phyloP scores from a whole-genome alignment of 2,797 vertebrate species.

The Champsocephalus esox region DNA sequence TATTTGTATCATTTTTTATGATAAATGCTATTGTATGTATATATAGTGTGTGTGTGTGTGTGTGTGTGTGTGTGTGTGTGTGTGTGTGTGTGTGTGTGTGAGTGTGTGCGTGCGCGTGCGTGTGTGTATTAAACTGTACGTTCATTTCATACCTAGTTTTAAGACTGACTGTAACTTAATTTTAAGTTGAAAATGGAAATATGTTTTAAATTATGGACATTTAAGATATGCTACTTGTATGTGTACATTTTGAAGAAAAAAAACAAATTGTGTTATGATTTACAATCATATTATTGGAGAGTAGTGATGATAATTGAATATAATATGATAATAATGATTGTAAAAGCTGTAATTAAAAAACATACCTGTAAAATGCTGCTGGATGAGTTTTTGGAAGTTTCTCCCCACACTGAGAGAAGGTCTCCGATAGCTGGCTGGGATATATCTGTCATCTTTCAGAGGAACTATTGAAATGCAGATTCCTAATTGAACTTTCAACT shows the following conservation, averaged over 20 bases:
- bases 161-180: conserved; percentile 84
- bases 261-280: conserved; percentile 85
- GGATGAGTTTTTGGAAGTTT: conserved; percentile 43
- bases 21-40: conserved; percentile 87
- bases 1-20: conserved; percentile 88
- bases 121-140: conserved; percentile 86
- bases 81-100: conserved; percentile 79
- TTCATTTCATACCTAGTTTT: conserved; percentile 89
- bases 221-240: conserved; percentile 89
- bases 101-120: conserved; percentile 70
- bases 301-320: conserved; percentile 84
- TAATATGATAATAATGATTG: conserved; percentile 84
- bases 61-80: conserved; percentile 79
- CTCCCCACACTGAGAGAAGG: conserved; percentile 8
- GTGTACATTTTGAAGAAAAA: conserved; percentile 85
- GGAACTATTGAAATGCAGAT: neutral
- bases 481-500: neutral
- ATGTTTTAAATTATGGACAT: conserved; percentile 84
- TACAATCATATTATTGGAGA: conserved; percentile 84
- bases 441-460: neutral
- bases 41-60: conserved; percentile 71
- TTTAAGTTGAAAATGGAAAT: conserved; percentile 85
- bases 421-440: conserved; percentile 14
- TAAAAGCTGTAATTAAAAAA: conserved; percentile 87
- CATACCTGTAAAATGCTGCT: conserved; percentile 73